Conservation (phyloP, 2,888 invertebrate genomes). For the Stictocephala bisonia region DNA sequence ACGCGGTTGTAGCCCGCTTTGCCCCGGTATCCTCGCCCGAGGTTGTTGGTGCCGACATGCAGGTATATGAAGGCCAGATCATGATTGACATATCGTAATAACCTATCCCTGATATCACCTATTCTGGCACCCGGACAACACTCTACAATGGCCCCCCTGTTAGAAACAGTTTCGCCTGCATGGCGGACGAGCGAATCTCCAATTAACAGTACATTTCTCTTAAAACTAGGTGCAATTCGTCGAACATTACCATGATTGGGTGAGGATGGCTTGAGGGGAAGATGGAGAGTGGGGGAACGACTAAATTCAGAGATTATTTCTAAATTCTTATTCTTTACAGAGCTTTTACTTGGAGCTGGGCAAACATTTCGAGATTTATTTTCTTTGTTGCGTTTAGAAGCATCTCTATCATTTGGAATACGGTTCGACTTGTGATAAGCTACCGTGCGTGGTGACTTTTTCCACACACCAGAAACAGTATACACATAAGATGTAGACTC, state of each 20-base stretch:
- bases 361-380: too few relatives aligned
- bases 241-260: neutral
- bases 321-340: too few relatives aligned
- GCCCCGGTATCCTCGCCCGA: neutral
- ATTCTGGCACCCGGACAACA: constrained; percentile 1
- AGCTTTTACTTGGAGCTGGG: too few relatives aligned
- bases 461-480: neutral
- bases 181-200: neutral
- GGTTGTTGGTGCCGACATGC: constrained; percentile 17
- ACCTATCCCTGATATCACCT: neutral
- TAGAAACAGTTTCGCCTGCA: neutral
- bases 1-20: neutral
- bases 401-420: too few relatives aligned
- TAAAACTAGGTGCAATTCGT: neutral
- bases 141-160: neutral
- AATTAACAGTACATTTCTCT: neutral
- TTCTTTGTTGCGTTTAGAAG: too few relatives aligned
- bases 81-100: neutral
- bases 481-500: neutral
- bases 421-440: too few relatives aligned
- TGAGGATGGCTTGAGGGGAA: too few relatives aligned
- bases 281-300: too few relatives aligned
- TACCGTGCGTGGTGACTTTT: neutral
- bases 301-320: too few relatives aligned
- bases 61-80: neutral